These are phyloP conservation scores for Chiloscyllium plagiosum DNA, from an alignment of 2,113 vertebrate genomes.

Conservation along the genomic window DNA sequence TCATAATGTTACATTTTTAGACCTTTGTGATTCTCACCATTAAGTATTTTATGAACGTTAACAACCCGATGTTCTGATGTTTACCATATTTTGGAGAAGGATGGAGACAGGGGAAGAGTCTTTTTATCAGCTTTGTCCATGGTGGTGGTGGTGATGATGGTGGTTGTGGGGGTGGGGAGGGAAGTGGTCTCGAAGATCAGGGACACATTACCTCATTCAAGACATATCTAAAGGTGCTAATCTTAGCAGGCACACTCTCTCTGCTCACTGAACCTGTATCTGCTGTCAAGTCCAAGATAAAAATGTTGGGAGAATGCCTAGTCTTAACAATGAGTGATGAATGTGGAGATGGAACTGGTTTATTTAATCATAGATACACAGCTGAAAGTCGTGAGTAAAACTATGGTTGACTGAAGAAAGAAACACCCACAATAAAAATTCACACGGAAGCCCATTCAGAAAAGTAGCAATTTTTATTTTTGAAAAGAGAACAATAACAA, in stretches of 20 bases:
- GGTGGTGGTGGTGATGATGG: background rate
- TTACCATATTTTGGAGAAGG: background rate
- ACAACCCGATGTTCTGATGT: background rate
- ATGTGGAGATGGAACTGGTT: background rate
- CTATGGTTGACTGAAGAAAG: background rate
- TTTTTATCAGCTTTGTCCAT: background rate
- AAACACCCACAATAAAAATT: background rate
- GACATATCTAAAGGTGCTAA: background rate
- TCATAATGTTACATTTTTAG: too few relatives aligned
- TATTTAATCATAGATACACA: background rate
- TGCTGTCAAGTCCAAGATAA: background rate
- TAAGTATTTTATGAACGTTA: background rate
- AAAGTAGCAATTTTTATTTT: background rate
- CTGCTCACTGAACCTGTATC: background rate
- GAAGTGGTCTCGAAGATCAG: background rate
- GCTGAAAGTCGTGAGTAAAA: background rate
- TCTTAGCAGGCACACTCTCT: background rate
- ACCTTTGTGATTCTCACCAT: background rate
- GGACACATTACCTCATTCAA: background rate
- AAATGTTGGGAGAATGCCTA: background rate
- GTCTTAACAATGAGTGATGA: background rate
- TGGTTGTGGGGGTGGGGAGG: too few relatives aligned
- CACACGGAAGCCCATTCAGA: background rate
- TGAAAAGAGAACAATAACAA: background rate
- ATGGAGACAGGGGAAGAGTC: background rate